Evolutionary conservation across 1,140 invertebrate species (phyloP).

Genomic region (Belonocnema kinseyi): DNA sequence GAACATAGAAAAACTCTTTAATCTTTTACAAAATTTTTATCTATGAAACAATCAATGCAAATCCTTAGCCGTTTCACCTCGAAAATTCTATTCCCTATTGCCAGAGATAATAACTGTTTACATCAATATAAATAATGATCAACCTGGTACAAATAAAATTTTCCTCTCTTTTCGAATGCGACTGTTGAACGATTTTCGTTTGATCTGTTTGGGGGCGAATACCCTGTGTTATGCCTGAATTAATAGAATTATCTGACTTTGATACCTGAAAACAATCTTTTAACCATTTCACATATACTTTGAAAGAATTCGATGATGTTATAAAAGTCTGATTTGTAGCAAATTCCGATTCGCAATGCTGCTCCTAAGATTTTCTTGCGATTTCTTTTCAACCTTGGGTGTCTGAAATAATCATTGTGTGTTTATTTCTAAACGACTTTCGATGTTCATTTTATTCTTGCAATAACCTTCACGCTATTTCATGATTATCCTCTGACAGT

Average conservation of each 20-base stretch:
- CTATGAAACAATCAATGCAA: conserved; percentile 41
- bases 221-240: neutral
- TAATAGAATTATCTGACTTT: conserved; percentile 12
- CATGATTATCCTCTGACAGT: too few species aligned
- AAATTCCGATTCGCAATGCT: neutral
- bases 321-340: conserved; percentile 7
- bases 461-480: too few species aligned
- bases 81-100: conserved; percentile 36
- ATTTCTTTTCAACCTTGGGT: too few species aligned
- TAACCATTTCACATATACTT: too few species aligned
- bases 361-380: conserved; percentile 45
- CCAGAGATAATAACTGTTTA: conserved; percentile 33
- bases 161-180: conserved; percentile 15
- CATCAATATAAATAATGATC: conserved; percentile 41
- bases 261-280: too few species aligned
- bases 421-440: too few species aligned
- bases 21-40: conserved; percentile 38
- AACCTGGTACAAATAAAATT: conserved; percentile 37
- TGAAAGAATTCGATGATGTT: too few species aligned
- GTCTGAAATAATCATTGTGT: too few species aligned
- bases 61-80: conserved; percentile 33
- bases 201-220: neutral
- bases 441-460: too few species aligned
- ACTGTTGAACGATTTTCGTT: conserved; percentile 30
- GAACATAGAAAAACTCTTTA: conserved; percentile 41